phyloP scores from a whole-genome alignment of 2,888 invertebrate species.

The Agrilus mali region DNA sequence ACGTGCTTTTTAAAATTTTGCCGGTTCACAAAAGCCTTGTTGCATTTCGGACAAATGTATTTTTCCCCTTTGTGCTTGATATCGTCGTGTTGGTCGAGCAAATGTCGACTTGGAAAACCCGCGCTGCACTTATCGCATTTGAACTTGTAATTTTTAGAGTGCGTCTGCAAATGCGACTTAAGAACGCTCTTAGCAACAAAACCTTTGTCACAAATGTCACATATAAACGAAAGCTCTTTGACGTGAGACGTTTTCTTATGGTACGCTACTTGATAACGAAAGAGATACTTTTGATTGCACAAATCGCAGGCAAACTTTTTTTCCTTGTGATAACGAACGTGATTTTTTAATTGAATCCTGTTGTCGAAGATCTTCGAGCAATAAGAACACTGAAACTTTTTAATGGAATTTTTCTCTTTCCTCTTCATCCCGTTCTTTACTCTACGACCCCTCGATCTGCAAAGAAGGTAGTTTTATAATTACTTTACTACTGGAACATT shows the following conservation, averaged over 20 bases:
- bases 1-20: slow-evolving; percentile 8
- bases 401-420: too few species aligned
- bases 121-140: slow-evolving; percentile 24
- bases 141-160: slow-evolving; percentile 13
- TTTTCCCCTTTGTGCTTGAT: slow-evolving; percentile 8
- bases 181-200: slow-evolving; percentile 12
- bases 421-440: too few species aligned
- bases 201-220: slow-evolving; percentile 9
- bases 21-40: slow-evolving; percentile 34
- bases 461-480: too few species aligned
- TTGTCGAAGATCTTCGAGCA: slow-evolving; percentile 42
- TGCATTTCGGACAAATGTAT: slow-evolving; percentile 26
- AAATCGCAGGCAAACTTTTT: slow-evolving; percentile 4
- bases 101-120: slow-evolving; percentile 18
- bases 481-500: too few species aligned
- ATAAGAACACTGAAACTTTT: slow-evolving; percentile 28
- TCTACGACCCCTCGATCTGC: too few species aligned
- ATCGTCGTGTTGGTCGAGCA: slow-evolving; percentile 14
- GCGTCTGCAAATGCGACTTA: slow-evolving; percentile 11
- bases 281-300: slow-evolving; percentile 3
- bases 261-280: slow-evolving; percentile 1
- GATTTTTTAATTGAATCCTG: slow-evolving; percentile 2
- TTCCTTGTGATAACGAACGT: slow-evolving; percentile 5
- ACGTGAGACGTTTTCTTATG: slow-evolving; percentile 5
- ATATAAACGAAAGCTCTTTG: slow-evolving; percentile 5